Base-by-base conservation (phyloP, 2,113 vertebrate genomes). In the Peromyscus polionotus region DNA sequence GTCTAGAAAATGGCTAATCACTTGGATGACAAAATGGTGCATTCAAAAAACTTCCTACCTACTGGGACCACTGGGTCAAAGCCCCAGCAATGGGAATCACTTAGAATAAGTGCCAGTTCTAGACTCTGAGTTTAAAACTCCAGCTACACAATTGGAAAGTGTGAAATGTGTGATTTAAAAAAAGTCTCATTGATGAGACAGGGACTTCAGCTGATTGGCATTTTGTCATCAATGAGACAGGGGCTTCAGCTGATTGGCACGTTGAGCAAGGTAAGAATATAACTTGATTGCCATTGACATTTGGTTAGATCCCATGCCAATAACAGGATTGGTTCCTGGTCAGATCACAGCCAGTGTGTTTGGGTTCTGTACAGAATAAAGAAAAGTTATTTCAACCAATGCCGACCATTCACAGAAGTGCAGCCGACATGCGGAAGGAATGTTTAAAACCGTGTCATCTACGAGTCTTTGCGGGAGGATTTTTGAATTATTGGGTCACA, bases 1-100 rank as follows among this genome's bases (percentile, higher is more conserved):
- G 77, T 19, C 22, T 81, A 48, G 16, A 36, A 88, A 93, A 39
- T 16, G 68, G 36, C 36, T 92, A 81, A 95, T 88, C 91, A 48
- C 70, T 94, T 91, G 19, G 10, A 73, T 91, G 39, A 73, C 87
- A 79, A 96, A 91, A 81, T 17, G 48, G 45, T 33, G 36, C 76
- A 80, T 76, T 96, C 54, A 79, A 72, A 97, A 88, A 83, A 67
- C 5, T 65, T 79, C 42, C 57, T 72, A 88, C 26, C 57, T 68
- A 36, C 54, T 73, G 22, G 11, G 92, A 88, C 75, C 51, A 63
- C 7, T 84, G 87, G 75, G 91, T 68, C 48, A 75, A 45, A 81
- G 79, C 70, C 88, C 88, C 88, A 33, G 84, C 17, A 95, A 91
- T 79, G 54, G 63, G 91, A 85, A 72, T 95, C 68, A 77, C 28